Conservation (phyloP, 2,797 vertebrate genomes). For the Lophotriccus pileatus region DNA sequence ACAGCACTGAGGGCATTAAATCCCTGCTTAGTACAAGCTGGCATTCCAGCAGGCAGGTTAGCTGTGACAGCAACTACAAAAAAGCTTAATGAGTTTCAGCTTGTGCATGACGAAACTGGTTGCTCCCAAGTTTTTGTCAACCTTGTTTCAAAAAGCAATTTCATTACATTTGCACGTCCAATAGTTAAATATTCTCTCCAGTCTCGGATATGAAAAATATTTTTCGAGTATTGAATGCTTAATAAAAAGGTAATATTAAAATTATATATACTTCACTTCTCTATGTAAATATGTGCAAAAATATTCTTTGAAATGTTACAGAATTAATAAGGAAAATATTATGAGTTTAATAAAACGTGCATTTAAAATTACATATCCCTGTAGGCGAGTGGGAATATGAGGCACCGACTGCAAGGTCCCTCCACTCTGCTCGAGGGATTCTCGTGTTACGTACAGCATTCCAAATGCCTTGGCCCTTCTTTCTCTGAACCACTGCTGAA, state of each 20-base stretch:
- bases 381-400: background rate
- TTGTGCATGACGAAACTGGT: background rate
- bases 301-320: background rate
- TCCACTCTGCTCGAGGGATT: background rate
- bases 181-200: background rate
- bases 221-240: background rate
- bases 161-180: background rate
- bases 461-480: conserved; percentile 8
- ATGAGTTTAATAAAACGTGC: conserved; percentile 15
- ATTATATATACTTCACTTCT: background rate
- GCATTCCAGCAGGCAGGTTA: background rate
- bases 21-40: background rate
- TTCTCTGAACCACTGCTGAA: background rate
- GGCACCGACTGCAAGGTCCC: background rate
- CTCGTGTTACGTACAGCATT: conserved; percentile 27
- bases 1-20: background rate
- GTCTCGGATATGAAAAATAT: background rate
- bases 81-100: background rate
- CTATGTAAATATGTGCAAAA: background rate
- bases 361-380: conserved; percentile 9
- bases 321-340: conserved; percentile 28
- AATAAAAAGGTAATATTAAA: background rate
- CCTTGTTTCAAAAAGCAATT: background rate
- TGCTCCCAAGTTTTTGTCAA: background rate
- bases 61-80: background rate